Conservation (phyloP, 1,140 invertebrate genomes). For the Riptortus pedestris region DNA sequence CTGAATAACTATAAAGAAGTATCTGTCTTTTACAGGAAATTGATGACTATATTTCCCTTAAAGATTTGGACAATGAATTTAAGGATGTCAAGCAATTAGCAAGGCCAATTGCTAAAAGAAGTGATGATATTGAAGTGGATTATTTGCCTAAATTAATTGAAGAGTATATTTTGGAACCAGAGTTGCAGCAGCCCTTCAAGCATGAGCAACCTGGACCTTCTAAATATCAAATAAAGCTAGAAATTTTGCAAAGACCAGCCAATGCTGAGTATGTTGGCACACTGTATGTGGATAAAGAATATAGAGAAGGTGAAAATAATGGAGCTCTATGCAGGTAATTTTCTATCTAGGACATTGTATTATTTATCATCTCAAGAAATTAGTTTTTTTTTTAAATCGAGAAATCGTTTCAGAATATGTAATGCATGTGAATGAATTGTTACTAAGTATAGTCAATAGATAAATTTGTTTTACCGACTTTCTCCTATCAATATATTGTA, state of each 20-base stretch:
- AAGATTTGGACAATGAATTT: neutral
- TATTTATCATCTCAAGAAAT: too few species aligned
- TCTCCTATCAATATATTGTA: too few species aligned
- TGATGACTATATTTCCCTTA: neutral
- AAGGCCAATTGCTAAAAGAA: constrained; percentile 50
- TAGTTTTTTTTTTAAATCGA: too few species aligned
- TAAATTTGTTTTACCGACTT: too few species aligned
- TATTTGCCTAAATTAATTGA: constrained; percentile 72
- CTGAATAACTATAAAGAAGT: neutral
- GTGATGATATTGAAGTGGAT: constrained; percentile 52
- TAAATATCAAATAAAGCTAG: constrained; percentile 74
- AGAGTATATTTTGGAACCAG: constrained; percentile 79
- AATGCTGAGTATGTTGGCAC: constrained; percentile 82
- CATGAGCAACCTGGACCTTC: constrained; percentile 54
- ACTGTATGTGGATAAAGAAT: constrained; percentile 79
- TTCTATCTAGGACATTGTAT: constrained; percentile 7
- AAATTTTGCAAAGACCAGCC: constrained; percentile 70
- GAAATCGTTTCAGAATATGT: too few species aligned
- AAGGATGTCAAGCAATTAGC: constrained; percentile 40
- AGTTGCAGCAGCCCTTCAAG: constrained; percentile 57
- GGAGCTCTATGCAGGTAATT: constrained; percentile 67
- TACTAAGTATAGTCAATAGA: too few species aligned
- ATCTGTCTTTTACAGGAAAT: neutral
- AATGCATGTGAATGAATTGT: too few species aligned
- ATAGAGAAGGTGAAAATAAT: constrained; percentile 64